phyloP scores from a whole-genome alignment of 2,113 vertebrate genomes.

The Gila orcuttii region DNA sequence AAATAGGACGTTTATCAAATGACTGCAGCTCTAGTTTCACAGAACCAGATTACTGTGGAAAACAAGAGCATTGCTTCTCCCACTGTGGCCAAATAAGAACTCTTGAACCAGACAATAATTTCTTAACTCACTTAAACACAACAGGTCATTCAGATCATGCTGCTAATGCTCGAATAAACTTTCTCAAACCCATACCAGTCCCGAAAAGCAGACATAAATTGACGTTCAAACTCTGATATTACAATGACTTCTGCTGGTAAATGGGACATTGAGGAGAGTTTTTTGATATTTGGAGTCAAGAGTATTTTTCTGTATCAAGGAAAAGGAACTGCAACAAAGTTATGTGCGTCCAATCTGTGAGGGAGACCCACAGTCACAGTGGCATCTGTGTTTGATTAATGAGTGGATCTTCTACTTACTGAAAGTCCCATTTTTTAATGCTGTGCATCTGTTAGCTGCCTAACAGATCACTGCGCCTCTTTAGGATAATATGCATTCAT shows the following conservation, averaged over 20 bases:
- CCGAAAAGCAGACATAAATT: background rate
- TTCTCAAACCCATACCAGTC: background rate
- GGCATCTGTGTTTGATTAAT: conserved; percentile 64
- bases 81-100: conserved; percentile 28
- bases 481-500: conserved; percentile 39
- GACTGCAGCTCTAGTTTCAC: conserved; percentile 38
- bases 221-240: background rate
- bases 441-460: conserved; percentile 56
- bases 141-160: background rate
- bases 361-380: conserved; percentile 51
- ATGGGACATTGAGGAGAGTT: conserved; percentile 20
- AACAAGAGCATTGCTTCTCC: conserved; percentile 29
- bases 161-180: conserved; percentile 22
- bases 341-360: background rate
- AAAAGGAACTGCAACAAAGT: conserved; percentile 40
- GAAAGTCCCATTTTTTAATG: conserved; percentile 57
- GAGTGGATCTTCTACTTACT: conserved; percentile 59
- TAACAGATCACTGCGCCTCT: conserved; percentile 54
- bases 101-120: conserved; percentile 32
- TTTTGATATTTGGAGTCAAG: conserved; percentile 14
- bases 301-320: background rate
- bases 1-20: conserved; percentile 54
- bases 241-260: conserved; percentile 17
- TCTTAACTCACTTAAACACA: conserved; percentile 32
- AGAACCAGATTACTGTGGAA: conserved; percentile 27